Percentiles rank a stretch among this genome's conserved stretches.
Evolutionary conservation across 2,113 vertebrate species (phyloP).

Genomic region (Scalopus aquaticus): DNA sequence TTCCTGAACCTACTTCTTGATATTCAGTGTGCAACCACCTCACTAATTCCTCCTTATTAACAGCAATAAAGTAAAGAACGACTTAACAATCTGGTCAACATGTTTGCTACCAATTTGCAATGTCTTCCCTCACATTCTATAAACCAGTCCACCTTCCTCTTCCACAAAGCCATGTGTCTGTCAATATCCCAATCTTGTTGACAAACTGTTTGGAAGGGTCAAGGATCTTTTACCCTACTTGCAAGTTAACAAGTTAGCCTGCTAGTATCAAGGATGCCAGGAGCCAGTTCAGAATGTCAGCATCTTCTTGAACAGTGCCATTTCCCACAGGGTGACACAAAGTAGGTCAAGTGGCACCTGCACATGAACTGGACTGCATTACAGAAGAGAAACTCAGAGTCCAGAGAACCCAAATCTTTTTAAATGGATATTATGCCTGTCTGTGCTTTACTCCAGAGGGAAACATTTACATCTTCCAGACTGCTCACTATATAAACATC

Average conservation of each 20-base stretch:
- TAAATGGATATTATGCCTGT: not conserved
- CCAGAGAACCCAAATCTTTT: conserved; percentile 18
- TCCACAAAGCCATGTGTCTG: conserved; percentile 19
- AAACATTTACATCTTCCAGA: not conserved
- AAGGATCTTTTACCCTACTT: conserved; percentile 27
- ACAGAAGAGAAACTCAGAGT: conserved; percentile 1
- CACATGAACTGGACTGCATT: not conserved
- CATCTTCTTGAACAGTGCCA: conserved; percentile 37
- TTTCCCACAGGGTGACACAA: not conserved
- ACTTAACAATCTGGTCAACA: conserved; percentile 28
- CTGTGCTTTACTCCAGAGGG: not conserved
- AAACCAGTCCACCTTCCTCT: conserved; percentile 9
- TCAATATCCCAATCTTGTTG: not conserved
- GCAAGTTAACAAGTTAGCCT: conserved; percentile 15
- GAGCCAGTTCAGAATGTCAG: not conserved
- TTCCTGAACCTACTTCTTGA: conserved; percentile 10
- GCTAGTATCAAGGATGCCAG: not conserved
- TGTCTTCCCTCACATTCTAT: conserved; percentile 16
- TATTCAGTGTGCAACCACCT: conserved; percentile 23
- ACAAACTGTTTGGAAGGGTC: not conserved
- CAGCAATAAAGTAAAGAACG: conserved; percentile 3
- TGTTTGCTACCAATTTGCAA: conserved; percentile 1
- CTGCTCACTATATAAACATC: not conserved
- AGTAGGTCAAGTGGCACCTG: not conserved
- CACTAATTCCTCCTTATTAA: not conserved